phyloP scores from a whole-genome alignment of 2,113 vertebrate genomes.

The Chlorocebus sabaeus region DNA sequence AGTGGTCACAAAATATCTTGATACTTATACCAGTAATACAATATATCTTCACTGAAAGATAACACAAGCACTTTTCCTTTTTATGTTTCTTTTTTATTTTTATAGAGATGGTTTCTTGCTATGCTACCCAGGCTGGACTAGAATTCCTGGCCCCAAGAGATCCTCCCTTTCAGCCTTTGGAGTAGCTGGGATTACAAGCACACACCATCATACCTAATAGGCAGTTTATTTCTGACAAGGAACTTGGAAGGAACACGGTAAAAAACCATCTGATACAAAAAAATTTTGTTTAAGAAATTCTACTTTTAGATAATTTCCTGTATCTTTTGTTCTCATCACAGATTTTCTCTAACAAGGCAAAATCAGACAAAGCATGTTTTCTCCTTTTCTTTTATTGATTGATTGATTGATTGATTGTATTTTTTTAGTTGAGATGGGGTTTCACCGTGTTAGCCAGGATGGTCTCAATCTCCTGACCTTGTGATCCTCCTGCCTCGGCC shows the following conservation, averaged over 20 bases:
- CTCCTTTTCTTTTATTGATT: background rate
- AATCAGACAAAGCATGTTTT: background rate
- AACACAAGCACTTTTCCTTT: background rate
- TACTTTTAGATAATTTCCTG: background rate
- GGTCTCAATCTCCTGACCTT: too few species aligned
- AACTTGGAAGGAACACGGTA: background rate
- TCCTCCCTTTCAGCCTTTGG: background rate
- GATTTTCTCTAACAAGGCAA: conserved; percentile 33
- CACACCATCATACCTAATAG: background rate
- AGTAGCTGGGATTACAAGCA: background rate
- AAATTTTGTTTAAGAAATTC: background rate
- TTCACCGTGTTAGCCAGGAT: too few species aligned
- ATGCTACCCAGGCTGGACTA: background rate
- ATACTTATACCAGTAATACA: background rate
- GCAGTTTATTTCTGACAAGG: background rate
- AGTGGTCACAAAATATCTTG: conserved; percentile 4
- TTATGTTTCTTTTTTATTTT: background rate
- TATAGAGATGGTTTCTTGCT: background rate
- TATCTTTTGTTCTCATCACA: conserved; percentile 6
- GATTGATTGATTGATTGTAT: too few species aligned
- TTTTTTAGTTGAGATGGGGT: too few species aligned
- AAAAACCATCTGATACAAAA: conserved; percentile 1
- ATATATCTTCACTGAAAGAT: background rate
- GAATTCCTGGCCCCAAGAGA: background rate
- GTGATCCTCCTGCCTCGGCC: too few species aligned